Evolutionary conservation across 2,888 invertebrate species (phyloP).

Genomic region (Microctonus brassicae): DNA sequence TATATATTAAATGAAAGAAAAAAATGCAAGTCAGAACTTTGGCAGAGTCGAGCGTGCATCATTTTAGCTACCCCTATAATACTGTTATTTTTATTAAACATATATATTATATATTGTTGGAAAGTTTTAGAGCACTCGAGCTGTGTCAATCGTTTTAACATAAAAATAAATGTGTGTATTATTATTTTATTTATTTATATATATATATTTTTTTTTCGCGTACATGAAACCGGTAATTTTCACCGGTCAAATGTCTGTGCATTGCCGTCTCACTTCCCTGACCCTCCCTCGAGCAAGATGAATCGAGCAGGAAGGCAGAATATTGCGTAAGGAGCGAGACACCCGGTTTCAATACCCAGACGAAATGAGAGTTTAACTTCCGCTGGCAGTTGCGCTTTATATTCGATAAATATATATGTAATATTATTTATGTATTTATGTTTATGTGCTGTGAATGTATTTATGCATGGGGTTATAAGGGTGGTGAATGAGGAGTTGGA

Average conservation of each 20-base stretch:
- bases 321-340: constrained; percentile 34
- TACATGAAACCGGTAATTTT: constrained; percentile 33
- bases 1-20: not conserved
- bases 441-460: not conserved
- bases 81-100: too few species aligned
- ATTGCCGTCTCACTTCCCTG: constrained; percentile 31
- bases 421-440: not conserved
- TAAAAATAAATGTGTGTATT: not conserved
- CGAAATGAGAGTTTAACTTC: constrained; percentile 30
- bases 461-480: not conserved
- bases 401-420: not conserved
- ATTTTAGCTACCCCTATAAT: constrained; percentile 34
- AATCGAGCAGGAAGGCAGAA: constrained; percentile 34
- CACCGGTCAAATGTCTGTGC: constrained; percentile 11
- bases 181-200: not conserved
- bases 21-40: constrained; percentile 42
- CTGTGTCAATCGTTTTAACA: constrained; percentile 6
- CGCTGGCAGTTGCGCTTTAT: constrained; percentile 30
- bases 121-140: constrained; percentile 19
- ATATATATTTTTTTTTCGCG: constrained; percentile 11
- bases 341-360: constrained; percentile 33
- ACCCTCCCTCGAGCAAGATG: constrained; percentile 34
- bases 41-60: constrained; percentile 46
- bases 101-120: not conserved
- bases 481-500: too few species aligned